Evolutionary conservation across 2,888 invertebrate genomes (phyloP), one percentile per base, ranked within the genome.

Genomic region (Noctuana brunneofusca): DNA sequence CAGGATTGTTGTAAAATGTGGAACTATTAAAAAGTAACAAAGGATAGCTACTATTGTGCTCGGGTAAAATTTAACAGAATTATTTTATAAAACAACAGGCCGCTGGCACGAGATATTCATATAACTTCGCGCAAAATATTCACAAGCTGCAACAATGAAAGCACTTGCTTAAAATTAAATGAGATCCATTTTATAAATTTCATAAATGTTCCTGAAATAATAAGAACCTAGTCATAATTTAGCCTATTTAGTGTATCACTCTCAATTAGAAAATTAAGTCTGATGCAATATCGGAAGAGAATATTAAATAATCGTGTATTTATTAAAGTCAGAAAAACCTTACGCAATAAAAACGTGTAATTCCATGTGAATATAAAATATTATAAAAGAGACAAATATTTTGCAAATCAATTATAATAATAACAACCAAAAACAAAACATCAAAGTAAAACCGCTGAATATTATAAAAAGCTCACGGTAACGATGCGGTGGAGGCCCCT

Each of bases 401-500:
- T 41, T 41, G 2, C 49, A 49, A 2, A 14, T n/a, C 41, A 14
- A 49, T 14, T 14, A 11, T 49, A 14, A 24, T 3, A 48, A 48
- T 48, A 18, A 52, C n/a, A 32, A 16, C n/a, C 30, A 52, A 49
- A 14, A 50, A 43, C 14, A 49, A 49, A 49, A 12, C 49, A 24
- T 14, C 2, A 24, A 27, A 14, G 27, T 27, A 14, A 50, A 24
- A 24, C 27, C 24, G 35, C 49, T 49, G 58, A 50, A 58, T 50
- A 58, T 58, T 11, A 27, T 49, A n/a, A 48, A 58, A 41, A 38
- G 24, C 58, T 48, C 16, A 46, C 49, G 22, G 22, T 32, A 58
- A 50, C 9, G 11, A 16, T 20, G 30, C 11, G 35, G 35, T 20
- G 32, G 30, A 46, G 32, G 16, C 6, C 53, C 20, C 56, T 46